Conservation (phyloP, 2,113 vertebrate genomes). For the Oxyura jamaicensis region DNA sequence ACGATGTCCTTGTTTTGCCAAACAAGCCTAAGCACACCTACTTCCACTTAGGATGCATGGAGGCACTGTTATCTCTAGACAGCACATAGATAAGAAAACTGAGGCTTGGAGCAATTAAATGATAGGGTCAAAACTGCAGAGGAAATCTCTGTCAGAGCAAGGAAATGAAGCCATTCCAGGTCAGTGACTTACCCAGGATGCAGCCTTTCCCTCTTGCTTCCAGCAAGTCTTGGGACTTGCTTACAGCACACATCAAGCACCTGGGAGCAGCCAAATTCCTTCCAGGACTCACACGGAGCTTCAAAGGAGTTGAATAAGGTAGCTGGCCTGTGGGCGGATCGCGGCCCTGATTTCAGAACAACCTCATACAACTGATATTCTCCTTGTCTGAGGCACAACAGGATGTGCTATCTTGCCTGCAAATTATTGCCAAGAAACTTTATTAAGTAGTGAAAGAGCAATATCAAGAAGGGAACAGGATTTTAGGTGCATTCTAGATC, state of each 20-base stretch:
- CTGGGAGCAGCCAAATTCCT: neutral
- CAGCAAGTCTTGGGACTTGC: neutral
- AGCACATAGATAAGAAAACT: slow-evolving; percentile 10
- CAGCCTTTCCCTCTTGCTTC: neutral
- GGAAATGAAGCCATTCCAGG: slow-evolving; percentile 23
- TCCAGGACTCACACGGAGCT: neutral
- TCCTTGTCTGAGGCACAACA: neutral
- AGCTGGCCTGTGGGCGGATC: too few species aligned
- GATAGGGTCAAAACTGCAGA: neutral
- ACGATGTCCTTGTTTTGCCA: neutral
- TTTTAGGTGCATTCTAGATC: neutral
- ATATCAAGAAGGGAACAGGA: neutral
- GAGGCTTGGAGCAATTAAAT: neutral
- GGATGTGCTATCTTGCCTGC: neutral
- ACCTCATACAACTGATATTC: neutral
- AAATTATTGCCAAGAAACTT: neutral
- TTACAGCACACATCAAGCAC: neutral
- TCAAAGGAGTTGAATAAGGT: neutral
- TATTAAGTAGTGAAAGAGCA: neutral
- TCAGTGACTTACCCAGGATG: neutral
- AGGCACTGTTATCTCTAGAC: neutral
- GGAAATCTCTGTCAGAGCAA: slow-evolving; percentile 9
- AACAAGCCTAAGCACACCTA: neutral
- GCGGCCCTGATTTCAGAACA: neutral
- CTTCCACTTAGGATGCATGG: neutral